Base-by-base conservation (phyloP, 2,888 invertebrate genomes). In the Hoplodrina ambigua region DNA sequence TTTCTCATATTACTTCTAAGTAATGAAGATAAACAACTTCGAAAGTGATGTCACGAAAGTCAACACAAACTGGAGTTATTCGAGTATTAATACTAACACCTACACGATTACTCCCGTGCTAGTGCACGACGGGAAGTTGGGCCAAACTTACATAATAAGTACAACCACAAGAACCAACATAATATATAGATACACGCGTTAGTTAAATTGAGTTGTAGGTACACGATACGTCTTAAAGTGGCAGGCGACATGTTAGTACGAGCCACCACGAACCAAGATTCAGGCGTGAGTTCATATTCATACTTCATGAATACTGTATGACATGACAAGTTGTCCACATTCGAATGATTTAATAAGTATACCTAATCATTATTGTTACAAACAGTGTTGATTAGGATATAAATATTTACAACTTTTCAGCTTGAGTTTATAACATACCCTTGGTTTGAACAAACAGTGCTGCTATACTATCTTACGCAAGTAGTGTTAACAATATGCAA, bases 51-150 rank as follows among this genome's bases (percentile, higher is more conserved):
- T 56, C 33, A 46, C 65, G 7, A 61, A 77, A 72, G 57, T 54
- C 54, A 54, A 41, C 65, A 65, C 58, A 17, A 58, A 41, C 55
- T n/a, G 20, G 49, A 73, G 57, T 53, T 74, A 65, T 78, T 77
- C 61, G 41, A 17, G 62, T 77, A 73, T 75, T 77, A 60, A 70
- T 64, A 60, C 54, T 10, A 58, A 78, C 64, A 65, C 73, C 68
- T 69, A 61, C 60, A 44, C 50, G 44, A 72, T 73, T 68, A 55
- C 55, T 64, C 4, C 6, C 54, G 52, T 13, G 57, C 46, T 52
- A 61, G 33, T 65, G 71, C 37, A 57, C 60, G 65, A 37, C 55
- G 59, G 61, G 79, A 74, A 74, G 74, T 65, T 61, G 52, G 53
- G 44, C 50, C 33, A 49, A 77, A 77, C 61, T 74, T 74, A 78